Evolutionary conservation across 2,888 invertebrate species (phyloP).

Genomic region (Ophonus ardosiacus): DNA sequence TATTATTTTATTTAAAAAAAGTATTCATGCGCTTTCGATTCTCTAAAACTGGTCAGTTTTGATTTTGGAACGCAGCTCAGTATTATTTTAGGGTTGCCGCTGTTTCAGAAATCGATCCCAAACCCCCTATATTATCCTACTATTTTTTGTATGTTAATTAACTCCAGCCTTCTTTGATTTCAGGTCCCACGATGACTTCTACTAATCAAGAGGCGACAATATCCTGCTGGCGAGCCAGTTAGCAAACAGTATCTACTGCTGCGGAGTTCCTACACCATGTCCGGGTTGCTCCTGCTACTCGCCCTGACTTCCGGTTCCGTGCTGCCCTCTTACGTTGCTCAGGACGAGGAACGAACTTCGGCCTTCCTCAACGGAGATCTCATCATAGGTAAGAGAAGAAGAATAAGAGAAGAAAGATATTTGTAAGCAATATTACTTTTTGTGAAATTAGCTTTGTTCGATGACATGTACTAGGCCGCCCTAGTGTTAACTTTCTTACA

Average conservation of each 20-base stretch:
- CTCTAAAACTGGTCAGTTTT: too few relatives aligned
- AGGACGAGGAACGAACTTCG: constrained; percentile 73
- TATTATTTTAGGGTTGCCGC: too few relatives aligned
- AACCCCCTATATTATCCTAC: too few relatives aligned
- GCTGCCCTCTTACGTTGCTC: constrained; percentile 44
- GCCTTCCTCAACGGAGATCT: constrained; percentile 79
- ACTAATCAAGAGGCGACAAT: constrained; percentile 6
- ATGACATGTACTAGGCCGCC: too few relatives aligned
- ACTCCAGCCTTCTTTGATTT: not conserved
- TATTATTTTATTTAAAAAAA: too few relatives aligned
- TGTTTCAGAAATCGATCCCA: too few relatives aligned
- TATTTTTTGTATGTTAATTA: too few relatives aligned
- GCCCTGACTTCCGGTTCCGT: constrained; percentile 4
- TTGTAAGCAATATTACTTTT: not conserved
- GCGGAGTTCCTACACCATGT: constrained; percentile 1
- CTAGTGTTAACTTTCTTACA: too few relatives aligned
- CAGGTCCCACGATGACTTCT: constrained; percentile 17
- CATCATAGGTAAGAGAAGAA: constrained; percentile 75
- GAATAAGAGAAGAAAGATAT: not conserved
- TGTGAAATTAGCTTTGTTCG: too few relatives aligned
- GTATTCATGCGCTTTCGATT: too few relatives aligned
- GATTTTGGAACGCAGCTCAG: too few relatives aligned
- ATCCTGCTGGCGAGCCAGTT: constrained; percentile 31
- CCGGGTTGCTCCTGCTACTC: constrained; percentile 17
- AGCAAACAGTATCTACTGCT: constrained; percentile 12